Conservation (phyloP, 2,113 vertebrate genomes). For the Mobula birostris region DNA sequence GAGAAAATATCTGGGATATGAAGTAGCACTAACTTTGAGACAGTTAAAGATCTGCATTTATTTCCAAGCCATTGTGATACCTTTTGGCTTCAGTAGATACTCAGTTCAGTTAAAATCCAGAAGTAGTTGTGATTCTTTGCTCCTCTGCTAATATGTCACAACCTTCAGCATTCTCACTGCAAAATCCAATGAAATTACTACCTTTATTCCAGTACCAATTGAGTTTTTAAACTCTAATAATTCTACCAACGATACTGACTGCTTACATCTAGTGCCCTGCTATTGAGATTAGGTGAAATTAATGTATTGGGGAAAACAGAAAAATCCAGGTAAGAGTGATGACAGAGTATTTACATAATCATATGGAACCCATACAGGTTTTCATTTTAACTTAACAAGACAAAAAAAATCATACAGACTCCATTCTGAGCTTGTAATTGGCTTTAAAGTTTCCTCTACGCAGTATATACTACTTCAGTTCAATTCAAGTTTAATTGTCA, state of each 20-base stretch:
- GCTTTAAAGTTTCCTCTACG: not conserved
- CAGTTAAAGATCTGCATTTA: too few species aligned
- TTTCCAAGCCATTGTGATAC: too few species aligned
- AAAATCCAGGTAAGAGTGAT: not conserved
- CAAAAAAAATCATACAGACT: not conserved
- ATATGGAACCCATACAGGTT: not conserved
- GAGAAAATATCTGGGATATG: too few species aligned
- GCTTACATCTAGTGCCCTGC: not conserved
- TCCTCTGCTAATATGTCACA: too few species aligned
- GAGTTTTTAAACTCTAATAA: not conserved
- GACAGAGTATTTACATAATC: not conserved
- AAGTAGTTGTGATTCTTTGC: too few species aligned
- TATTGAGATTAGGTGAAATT: not conserved
- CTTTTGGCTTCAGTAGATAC: too few species aligned
- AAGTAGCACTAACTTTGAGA: too few species aligned
- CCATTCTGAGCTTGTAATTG: not conserved
- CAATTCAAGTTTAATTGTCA: not conserved
- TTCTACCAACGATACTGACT: not conserved
- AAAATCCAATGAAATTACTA: too few species aligned
- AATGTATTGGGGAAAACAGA: not conserved
- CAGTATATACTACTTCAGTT: not conserved
- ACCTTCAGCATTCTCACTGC: too few species aligned
- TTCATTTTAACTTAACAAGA: not conserved
- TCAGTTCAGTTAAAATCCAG: too few species aligned
- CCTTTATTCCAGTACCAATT: too few species aligned